Evolutionary conservation across 92 coral and sea anemone species (phyloP), one percentile per base, ranked within the genome.

Genomic region (Epizoanthus stellaris): DNA sequence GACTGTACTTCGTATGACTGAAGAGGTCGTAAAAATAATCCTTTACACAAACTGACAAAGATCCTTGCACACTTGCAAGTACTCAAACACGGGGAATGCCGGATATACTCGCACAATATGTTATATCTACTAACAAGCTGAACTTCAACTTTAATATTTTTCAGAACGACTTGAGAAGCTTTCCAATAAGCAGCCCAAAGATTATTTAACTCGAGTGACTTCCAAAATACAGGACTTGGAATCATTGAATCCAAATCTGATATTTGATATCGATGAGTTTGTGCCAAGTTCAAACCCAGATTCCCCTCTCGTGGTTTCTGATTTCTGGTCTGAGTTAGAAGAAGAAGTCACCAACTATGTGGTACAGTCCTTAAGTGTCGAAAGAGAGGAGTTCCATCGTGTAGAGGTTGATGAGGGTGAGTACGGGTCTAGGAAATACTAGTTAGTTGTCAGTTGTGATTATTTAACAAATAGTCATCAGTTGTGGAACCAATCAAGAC

Each of bases 241-340:
- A 66, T 45, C 83, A n/a, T 88, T 91, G 67, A 76, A 85, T 58
- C 67, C 85, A 25, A 85, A 85, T 63, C 66, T 62, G 49, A 62
- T 71, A 21, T 66, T 16, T 20, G 73, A 67, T 59, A 93, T 65
- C 69, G 91, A 88, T 25, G 95, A 95, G 34, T 61, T 95, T 56
- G 91, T 94, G 4, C 99, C 97, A 13, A 96, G 98, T 85, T 96
- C 98, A 1, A 93, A 94, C 75, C 98, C 99, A 69, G 98, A 94
- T 81, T 96, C 99, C 17, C 99, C 98, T 13, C 67, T 90, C 3
- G 86, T 86, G 25, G 85, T 85, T 30, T 94, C 93, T 63, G 95
- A 94, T 23, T 82, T 93, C 64, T 92, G 95, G 96, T 89, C 92
- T 69, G 95, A 94, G 67, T 77, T 94, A 13, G 94, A 95, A 74